Percentiles rank a stretch among this genome's conserved stretches.
Conservation (phyloP, 2,888 invertebrate species). For the Cephonodes hylas region DNA sequence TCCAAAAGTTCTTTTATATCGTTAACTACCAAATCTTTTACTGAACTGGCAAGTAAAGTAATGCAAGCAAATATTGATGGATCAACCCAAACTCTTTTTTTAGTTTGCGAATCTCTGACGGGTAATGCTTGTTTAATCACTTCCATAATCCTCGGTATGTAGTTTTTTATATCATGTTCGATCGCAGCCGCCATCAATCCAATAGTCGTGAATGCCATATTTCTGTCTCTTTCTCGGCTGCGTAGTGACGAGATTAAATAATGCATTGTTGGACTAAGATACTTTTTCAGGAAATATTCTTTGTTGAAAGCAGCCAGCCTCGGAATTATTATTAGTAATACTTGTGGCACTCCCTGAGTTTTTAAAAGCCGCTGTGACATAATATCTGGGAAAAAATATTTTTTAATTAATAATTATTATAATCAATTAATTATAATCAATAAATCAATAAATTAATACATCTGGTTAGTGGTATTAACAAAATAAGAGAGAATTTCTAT, state of each 20-base stretch:
- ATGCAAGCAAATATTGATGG: slow-evolving; percentile 96
- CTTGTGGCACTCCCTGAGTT: slow-evolving; percentile 91
- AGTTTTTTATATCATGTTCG: slow-evolving; percentile 88
- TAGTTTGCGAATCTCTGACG: slow-evolving; percentile 87
- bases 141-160: slow-evolving; percentile 92
- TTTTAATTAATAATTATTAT: not conserved
- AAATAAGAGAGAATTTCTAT: slow-evolving; percentile 10
- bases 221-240: slow-evolving; percentile 91
- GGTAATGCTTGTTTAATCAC: slow-evolving; percentile 89
- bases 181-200: slow-evolving; percentile 95
- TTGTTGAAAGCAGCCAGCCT: slow-evolving; percentile 96
- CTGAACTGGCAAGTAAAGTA: slow-evolving; percentile 93
- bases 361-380: slow-evolving; percentile 88
- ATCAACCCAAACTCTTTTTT: slow-evolving; percentile 88
- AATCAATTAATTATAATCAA: no score
- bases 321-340: slow-evolving; percentile 92
- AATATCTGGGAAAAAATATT: slow-evolving; percentile 79
- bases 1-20: slow-evolving; percentile 93
- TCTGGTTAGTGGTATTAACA: no score
- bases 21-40: slow-evolving; percentile 87
- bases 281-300: slow-evolving; percentile 87
- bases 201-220: slow-evolving; percentile 93
- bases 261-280: slow-evolving; percentile 87
- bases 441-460: no score
- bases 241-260: slow-evolving; percentile 89